These are phyloP conservation scores for Drosophila pseudoobscura DNA, from an alignment of 1,140 invertebrate genomes.

Conservation along the genomic window DNA sequence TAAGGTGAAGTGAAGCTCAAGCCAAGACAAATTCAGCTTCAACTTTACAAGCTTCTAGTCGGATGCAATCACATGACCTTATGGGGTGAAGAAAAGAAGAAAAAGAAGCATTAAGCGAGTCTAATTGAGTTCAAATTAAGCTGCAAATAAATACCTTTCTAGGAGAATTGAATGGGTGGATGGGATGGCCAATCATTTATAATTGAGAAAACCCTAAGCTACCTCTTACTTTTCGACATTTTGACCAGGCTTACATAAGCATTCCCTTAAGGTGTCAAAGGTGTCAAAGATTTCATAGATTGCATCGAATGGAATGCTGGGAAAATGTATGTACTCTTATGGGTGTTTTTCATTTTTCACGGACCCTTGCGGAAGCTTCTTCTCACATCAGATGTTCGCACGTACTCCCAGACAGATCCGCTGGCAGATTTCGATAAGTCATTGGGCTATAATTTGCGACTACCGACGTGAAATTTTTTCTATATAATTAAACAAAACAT, in stretches of 20 bases:
- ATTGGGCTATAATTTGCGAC: slow-evolving; percentile 75
- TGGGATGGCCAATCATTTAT: too few relatives aligned
- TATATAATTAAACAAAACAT: slow-evolving; percentile 69
- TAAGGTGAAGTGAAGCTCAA: slow-evolving; percentile 10
- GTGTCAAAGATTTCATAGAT: slow-evolving; percentile 23
- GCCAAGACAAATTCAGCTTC: slow-evolving; percentile 1
- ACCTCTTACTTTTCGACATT: too few relatives aligned
- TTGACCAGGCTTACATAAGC: slow-evolving; percentile 30
- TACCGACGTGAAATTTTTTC: slow-evolving; percentile 67
- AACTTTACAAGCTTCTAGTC: slow-evolving; percentile 32
- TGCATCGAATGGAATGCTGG: slow-evolving; percentile 30
- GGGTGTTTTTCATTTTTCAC: slow-evolving; percentile 40
- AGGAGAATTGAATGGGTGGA: too few relatives aligned
- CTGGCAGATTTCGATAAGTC: slow-evolving; percentile 79
- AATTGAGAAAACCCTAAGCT: too few relatives aligned
- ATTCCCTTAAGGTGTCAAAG: not conserved
- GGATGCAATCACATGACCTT: not conserved
- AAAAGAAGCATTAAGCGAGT: not conserved
- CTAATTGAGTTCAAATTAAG: slow-evolving; percentile 13
- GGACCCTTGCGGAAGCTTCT: slow-evolving; percentile 68
- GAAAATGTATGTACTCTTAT: slow-evolving; percentile 11
- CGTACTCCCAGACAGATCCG: slow-evolving; percentile 59
- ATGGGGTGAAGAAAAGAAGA: not conserved
- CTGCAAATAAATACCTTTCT: too few relatives aligned
- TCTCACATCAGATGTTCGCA: slow-evolving; percentile 58